Conservation (phyloP, 2,888 invertebrate species). For the Perdita meconis region DNA sequence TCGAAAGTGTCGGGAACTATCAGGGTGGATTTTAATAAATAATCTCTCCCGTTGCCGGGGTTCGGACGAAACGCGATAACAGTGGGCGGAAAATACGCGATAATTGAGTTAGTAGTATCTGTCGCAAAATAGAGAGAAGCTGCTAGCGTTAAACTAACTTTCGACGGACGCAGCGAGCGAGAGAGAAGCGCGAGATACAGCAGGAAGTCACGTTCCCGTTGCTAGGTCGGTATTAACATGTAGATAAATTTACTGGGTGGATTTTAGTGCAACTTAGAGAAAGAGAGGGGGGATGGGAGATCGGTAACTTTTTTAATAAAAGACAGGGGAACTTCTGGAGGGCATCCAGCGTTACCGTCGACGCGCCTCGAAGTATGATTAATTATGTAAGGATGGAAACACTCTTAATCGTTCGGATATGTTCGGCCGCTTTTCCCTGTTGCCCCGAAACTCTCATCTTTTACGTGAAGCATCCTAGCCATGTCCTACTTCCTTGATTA, state of each 20-base stretch:
- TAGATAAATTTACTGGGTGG: slow-evolving; percentile 58
- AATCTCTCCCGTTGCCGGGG: background rate
- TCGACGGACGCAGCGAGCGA: slow-evolving; percentile 54
- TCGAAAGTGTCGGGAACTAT: background rate
- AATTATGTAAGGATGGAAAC: slow-evolving; percentile 50
- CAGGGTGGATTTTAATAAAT: slow-evolving; percentile 8
- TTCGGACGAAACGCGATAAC: slow-evolving; percentile 20
- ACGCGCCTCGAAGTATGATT: slow-evolving; percentile 44
- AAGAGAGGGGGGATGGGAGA: no score
- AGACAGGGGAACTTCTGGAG: slow-evolving; percentile 30
- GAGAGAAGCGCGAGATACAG: slow-evolving; percentile 1
- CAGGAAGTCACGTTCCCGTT: slow-evolving; percentile 59
- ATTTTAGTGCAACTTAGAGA: slow-evolving; percentile 49
- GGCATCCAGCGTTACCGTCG: slow-evolving; percentile 20
- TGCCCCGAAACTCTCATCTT: no score
- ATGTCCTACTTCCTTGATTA: no score
- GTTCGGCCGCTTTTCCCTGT: slow-evolving; percentile 21
- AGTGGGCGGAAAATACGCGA: slow-evolving; percentile 36
- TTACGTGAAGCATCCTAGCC: no score
- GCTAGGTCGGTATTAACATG: slow-evolving; percentile 63
- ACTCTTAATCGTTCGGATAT: slow-evolving; percentile 44
- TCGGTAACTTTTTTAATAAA: slow-evolving; percentile 66
- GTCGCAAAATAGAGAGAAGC: slow-evolving; percentile 41
- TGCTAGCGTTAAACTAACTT: slow-evolving; percentile 66
- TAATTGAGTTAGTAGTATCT: slow-evolving; percentile 75